These are phyloP conservation scores for Lampris incognitus DNA, from an alignment of 2,113 vertebrate genomes.

Conservation along the genomic window DNA sequence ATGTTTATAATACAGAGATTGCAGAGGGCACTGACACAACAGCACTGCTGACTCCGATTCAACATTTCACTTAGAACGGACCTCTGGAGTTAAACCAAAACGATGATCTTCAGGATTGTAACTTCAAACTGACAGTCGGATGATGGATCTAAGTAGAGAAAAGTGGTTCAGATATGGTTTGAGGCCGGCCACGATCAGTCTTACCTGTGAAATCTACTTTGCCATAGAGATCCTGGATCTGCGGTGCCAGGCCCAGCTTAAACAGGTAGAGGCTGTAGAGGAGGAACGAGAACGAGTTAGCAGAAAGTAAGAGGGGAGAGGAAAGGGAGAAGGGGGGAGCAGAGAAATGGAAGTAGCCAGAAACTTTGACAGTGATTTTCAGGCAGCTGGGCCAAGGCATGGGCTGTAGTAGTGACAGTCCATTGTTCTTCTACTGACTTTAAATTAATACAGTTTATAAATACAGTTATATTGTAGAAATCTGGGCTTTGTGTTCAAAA, in stretches of 20 bases:
- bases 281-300: slow-evolving; percentile 16
- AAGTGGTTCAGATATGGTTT: background rate
- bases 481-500: slow-evolving; percentile 9
- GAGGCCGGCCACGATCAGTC: slow-evolving; percentile 12
- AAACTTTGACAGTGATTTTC: background rate
- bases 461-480: slow-evolving; percentile 2
- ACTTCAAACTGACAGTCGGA: no score
- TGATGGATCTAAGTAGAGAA: background rate
- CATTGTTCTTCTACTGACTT: slow-evolving; percentile 10
- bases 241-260: slow-evolving; percentile 95
- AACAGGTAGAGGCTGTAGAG: slow-evolving; percentile 93
- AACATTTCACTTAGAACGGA: no score
- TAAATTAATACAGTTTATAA: slow-evolving; percentile 25
- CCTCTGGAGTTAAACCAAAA: no score
- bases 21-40: no score
- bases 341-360: background rate
- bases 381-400: background rate
- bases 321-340: background rate
- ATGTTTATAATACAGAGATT: no score
- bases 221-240: slow-evolving; percentile 98
- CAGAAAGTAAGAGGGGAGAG: background rate
- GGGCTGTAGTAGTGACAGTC: background rate
- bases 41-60: no score
- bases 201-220: slow-evolving; percentile 99
- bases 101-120: no score